These are phyloP conservation scores for Dryas iulia DNA, from an alignment of 1,140 invertebrate genomes.

Conservation along the genomic window DNA sequence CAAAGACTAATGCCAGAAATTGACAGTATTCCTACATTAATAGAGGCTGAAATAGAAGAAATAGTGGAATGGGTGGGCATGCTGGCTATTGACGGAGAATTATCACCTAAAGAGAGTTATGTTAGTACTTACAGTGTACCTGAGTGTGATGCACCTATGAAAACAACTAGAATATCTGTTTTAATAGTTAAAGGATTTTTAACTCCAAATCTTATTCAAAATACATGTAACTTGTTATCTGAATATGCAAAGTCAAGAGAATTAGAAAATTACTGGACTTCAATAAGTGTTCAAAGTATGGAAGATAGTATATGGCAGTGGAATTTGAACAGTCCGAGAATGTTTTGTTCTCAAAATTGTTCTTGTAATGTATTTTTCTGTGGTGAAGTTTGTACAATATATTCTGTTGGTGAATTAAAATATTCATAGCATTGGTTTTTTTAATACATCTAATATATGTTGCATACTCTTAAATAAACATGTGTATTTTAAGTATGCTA, in stretches of 20 bases:
- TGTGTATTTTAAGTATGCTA: no score
- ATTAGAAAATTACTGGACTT: constrained; percentile 56
- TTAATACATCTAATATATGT: neutral
- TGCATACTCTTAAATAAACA: neutral
- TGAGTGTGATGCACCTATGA: constrained; percentile 45
- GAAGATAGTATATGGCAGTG: constrained; percentile 60
- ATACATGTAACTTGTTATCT: constrained; percentile 38
- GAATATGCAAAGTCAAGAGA: constrained; percentile 51
- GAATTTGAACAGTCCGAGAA: constrained; percentile 38
- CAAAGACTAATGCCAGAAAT: constrained; percentile 45
- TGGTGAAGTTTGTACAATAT: constrained; percentile 36
- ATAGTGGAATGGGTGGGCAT: constrained; percentile 69
- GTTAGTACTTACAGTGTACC: constrained; percentile 60
- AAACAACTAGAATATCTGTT: constrained; percentile 52
- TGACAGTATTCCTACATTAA: constrained; percentile 52
- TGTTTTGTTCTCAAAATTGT: constrained; percentile 62
- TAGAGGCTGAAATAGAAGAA: constrained; percentile 52
- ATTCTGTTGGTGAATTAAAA: constrained; percentile 65
- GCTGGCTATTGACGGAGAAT: constrained; percentile 50
- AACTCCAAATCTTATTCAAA: constrained; percentile 45
- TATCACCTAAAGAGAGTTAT: constrained; percentile 46
- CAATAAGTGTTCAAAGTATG: constrained; percentile 60
- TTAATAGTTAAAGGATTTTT: constrained; percentile 57
- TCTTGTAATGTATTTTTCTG: constrained; percentile 60
- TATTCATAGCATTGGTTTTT: constrained; percentile 47